Conservation (phyloP, 2,113 vertebrate species). For the Callithrix jacchus region DNA sequence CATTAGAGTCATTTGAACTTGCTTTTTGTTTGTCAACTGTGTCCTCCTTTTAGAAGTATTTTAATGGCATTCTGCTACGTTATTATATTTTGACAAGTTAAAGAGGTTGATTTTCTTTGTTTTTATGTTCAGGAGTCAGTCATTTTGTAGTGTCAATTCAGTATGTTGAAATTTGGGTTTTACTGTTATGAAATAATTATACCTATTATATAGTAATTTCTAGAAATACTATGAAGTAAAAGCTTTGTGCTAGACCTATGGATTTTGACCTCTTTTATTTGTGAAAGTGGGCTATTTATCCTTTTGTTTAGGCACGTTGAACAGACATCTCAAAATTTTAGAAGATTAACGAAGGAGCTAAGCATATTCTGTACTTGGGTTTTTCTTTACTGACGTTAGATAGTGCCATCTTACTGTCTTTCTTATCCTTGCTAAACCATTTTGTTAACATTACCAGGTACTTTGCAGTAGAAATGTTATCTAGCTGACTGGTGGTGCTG, state of each 20-base stretch:
- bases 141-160: conserved; percentile 4
- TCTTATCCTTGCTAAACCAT: neutral
- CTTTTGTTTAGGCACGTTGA: conserved; percentile 14
- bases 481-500: neutral
- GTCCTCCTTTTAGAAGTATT: neutral
- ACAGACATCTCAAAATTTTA: neutral
- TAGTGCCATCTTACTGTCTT: neutral
- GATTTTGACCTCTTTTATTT: conserved; percentile 29
- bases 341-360: conserved; percentile 14
- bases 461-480: conserved; percentile 36
- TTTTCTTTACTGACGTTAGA: neutral
- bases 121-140: neutral
- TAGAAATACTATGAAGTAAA: conserved; percentile 28
- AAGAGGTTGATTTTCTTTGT: conserved; percentile 44
- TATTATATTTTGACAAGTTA: conserved; percentile 25
- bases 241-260: neutral
- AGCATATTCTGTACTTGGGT: conserved; percentile 25
- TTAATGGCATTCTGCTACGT: neutral
- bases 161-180: neutral
- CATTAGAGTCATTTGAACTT: neutral
- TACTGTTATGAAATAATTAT: neutral
- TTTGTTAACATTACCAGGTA: neutral
- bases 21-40: neutral
- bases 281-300: neutral
- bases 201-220: neutral